These are phyloP conservation scores for Penaeus japonicus DNA, from an alignment of 1,140 invertebrate genomes.

Conservation along the genomic window DNA sequence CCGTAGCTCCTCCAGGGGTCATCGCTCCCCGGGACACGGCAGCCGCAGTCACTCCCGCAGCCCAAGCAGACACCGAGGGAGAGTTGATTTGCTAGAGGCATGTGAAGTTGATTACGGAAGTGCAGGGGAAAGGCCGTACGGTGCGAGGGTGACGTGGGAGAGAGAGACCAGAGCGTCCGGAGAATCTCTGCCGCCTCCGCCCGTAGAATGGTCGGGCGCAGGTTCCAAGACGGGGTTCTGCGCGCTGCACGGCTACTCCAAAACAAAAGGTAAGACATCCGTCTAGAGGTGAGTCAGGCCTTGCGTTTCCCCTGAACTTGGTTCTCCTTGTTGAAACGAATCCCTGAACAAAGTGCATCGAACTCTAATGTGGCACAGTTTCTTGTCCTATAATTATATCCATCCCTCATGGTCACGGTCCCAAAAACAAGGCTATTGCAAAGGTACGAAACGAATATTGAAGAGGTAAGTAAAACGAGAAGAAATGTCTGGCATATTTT, in stretches of 20 bases:
- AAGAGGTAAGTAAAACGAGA: no score
- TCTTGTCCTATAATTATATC: no score
- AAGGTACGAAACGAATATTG: no score
- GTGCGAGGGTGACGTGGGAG: background rate
- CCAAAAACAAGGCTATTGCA: no score
- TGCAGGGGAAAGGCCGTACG: no score
- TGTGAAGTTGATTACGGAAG: background rate
- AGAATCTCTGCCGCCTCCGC: background rate
- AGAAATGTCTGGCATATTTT: no score
- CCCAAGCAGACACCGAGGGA: conserved; percentile 21
- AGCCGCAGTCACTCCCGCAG: conserved; percentile 43
- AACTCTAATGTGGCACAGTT: no score
- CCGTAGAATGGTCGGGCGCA: background rate
- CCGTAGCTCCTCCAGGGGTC: conserved; percentile 21
- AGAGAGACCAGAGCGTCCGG: background rate
- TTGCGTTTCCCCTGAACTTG: no score
- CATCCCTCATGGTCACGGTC: no score
- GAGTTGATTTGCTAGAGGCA: conserved; percentile 33
- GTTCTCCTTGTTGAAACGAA: no score
- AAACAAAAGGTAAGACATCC: conserved; percentile 27
- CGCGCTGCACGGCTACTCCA: conserved; percentile 34
- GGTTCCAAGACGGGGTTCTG: conserved; percentile 20
- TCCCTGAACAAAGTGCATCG: no score
- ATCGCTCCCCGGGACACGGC: background rate
- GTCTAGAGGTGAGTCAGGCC: no score